These are phyloP conservation scores for Pyrochroa serraticornis DNA, from an alignment of 2,888 invertebrate genomes.

Conservation along the genomic window DNA sequence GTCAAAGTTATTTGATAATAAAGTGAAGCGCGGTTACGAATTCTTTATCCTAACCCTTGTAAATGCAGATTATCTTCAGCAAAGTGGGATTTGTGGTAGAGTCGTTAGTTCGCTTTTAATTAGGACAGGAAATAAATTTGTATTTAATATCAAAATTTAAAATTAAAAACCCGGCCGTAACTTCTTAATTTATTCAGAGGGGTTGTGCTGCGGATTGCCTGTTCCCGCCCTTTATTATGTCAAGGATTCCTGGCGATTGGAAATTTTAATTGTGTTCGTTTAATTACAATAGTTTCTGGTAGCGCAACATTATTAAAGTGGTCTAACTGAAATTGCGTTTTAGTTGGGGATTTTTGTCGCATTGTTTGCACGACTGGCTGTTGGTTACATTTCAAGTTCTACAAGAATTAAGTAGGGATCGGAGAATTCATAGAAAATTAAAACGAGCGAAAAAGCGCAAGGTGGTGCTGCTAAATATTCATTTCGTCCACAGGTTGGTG, in stretches of 20 bases:
- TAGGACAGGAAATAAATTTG: constrained; percentile 33
- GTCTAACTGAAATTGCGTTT: constrained; percentile 21
- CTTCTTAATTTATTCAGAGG: constrained; percentile 36
- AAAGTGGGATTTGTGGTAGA: constrained; percentile 13
- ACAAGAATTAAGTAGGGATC: not conserved
- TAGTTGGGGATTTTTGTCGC: constrained; percentile 9
- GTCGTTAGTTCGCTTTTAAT: constrained; percentile 33
- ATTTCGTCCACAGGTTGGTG: constrained; percentile 24
- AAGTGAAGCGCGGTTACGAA: not conserved
- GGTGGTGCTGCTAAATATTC: constrained; percentile 18
- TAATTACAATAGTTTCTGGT: constrained; percentile 37
- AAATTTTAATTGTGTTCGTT: constrained; percentile 40
- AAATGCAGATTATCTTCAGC: not conserved
- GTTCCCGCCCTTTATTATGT: constrained; percentile 24
- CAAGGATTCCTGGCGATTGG: constrained; percentile 34
- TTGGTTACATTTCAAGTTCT: not conserved
- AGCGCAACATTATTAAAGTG: constrained; percentile 20
- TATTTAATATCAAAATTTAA: constrained; percentile 28
- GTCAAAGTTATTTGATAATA: too few species aligned
- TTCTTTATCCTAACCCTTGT: not conserved
- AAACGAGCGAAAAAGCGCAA: constrained; percentile 7
- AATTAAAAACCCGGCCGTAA: constrained; percentile 35
- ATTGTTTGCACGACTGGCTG: not conserved
- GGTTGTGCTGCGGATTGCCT: constrained; percentile 18
- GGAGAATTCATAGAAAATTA: constrained; percentile 4